These are phyloP conservation scores for Hoplostethus atlanticus DNA, from an alignment of 2,797 vertebrate genomes.

Conservation along the genomic window DNA sequence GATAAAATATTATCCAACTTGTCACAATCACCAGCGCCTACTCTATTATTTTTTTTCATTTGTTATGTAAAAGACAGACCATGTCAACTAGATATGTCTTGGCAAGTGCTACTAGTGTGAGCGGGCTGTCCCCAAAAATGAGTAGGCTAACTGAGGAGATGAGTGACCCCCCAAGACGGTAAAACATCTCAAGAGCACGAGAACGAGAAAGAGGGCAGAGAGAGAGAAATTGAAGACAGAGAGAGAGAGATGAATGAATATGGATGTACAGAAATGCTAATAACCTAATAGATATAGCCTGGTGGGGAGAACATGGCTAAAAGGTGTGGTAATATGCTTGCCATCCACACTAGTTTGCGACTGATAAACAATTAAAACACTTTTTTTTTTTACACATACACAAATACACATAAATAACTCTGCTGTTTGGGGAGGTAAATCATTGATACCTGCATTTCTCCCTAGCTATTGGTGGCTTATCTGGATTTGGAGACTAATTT, in stretches of 20 bases:
- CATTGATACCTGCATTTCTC: constrained; percentile 55
- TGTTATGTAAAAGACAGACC: constrained; percentile 36
- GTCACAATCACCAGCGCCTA: constrained; percentile 43
- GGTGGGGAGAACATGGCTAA: not conserved
- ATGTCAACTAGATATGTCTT: constrained; percentile 30
- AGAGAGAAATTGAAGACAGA: not conserved
- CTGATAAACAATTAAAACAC: constrained; percentile 39
- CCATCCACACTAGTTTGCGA: constrained; percentile 9
- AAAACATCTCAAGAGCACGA: not conserved
- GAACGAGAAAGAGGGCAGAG: not conserved
- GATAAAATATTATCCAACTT: constrained; percentile 58
- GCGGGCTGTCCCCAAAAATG: constrained; percentile 1
- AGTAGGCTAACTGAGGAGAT: not conserved
- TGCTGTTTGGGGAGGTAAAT: constrained; percentile 39
- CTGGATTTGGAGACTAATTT: constrained; percentile 71
- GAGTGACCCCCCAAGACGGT: not conserved
- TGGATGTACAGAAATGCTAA: constrained; percentile 4
- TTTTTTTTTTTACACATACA: not conserved
- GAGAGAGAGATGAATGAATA: constrained; percentile 23
- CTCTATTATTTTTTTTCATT: constrained; percentile 1
- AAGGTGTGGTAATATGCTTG: constrained; percentile 15
- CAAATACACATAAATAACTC: constrained; percentile 27
- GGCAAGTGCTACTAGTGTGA: constrained; percentile 6
- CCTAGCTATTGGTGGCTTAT: constrained; percentile 59
- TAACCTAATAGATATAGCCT: constrained; percentile 3